Evolutionary conservation across 2,113 vertebrate species (phyloP).

Genomic region (Anolis sagrei): DNA sequence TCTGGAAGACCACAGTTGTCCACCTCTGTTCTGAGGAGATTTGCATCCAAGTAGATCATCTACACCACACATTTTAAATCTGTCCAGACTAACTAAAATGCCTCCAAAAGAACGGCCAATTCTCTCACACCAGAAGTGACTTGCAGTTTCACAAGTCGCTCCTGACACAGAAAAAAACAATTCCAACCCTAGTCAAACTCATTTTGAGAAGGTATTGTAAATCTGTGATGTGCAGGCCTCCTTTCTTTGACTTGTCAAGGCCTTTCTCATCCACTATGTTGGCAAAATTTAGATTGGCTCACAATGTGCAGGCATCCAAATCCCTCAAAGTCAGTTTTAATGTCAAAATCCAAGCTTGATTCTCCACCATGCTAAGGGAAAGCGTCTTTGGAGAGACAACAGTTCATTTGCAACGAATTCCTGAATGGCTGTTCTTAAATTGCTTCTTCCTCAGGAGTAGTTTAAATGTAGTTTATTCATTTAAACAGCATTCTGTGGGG

Average conservation of each 20-base stretch:
- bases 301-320: slow-evolving; percentile 24
- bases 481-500: slow-evolving; percentile 68
- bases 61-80: not conserved
- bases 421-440: slow-evolving; percentile 71
- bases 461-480: slow-evolving; percentile 73
- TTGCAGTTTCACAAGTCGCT: too few species aligned
- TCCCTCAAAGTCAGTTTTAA: slow-evolving; percentile 43
- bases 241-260: not conserved
- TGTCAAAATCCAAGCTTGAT: slow-evolving; percentile 35
- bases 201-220: not conserved
- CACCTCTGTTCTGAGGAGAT: not conserved
- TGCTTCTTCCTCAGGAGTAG: slow-evolving; percentile 69
- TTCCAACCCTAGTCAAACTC: too few species aligned
- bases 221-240: not conserved
- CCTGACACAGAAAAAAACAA: too few species aligned
- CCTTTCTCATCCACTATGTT: slow-evolving; percentile 5
- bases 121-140: too few species aligned
- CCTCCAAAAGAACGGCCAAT: too few species aligned
- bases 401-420: slow-evolving; percentile 74
- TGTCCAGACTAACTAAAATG: not conserved
- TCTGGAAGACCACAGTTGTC: too few species aligned
- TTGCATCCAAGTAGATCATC: not conserved
- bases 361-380: slow-evolving; percentile 20
- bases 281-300: slow-evolving; percentile 32
- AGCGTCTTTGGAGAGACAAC: slow-evolving; percentile 58